Conservation (phyloP, 1,140 invertebrate genomes). For the Caenorhabditis inopinata region DNA sequence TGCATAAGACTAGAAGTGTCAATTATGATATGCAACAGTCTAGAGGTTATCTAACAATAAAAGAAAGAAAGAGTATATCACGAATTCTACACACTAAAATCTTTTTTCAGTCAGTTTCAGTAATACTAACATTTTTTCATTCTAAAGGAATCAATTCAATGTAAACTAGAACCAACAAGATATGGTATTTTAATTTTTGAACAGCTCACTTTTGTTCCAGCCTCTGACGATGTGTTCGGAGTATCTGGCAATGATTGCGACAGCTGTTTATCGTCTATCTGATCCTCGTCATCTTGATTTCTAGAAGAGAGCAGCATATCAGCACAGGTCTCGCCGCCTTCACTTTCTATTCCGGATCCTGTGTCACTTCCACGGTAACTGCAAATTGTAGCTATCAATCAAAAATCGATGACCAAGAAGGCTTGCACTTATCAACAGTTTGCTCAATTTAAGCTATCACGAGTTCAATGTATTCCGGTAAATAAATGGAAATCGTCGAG, state of each 20-base stretch:
- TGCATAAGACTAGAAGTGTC: too few relatives aligned
- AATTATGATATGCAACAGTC: too few relatives aligned
- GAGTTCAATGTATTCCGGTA: neutral
- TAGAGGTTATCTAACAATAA: too few relatives aligned
- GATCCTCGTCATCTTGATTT: slow-evolving; percentile 19
- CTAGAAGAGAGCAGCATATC: neutral
- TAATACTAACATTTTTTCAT: too few relatives aligned
- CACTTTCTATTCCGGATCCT: slow-evolving; percentile 26
- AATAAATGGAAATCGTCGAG: neutral
- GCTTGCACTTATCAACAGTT: neutral
- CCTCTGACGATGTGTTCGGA: neutral
- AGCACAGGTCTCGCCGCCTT: slow-evolving; percentile 11
- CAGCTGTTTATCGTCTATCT: slow-evolving; percentile 28
- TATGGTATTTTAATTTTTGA: too few relatives aligned
- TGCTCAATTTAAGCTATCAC: neutral
- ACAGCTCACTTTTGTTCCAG: neutral
- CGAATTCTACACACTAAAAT: too few relatives aligned
- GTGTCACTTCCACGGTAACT: slow-evolving; percentile 39
- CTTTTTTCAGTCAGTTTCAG: too few relatives aligned
- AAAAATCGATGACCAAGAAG: neutral
- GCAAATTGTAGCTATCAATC: neutral
- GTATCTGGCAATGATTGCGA: neutral
- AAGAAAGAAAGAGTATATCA: too few relatives aligned
- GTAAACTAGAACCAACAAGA: too few relatives aligned
- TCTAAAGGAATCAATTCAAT: too few relatives aligned